These are phyloP conservation scores for Paragorgia papillata DNA, from an alignment of 92 coral and sea anemone species.

Conservation along the genomic window DNA sequence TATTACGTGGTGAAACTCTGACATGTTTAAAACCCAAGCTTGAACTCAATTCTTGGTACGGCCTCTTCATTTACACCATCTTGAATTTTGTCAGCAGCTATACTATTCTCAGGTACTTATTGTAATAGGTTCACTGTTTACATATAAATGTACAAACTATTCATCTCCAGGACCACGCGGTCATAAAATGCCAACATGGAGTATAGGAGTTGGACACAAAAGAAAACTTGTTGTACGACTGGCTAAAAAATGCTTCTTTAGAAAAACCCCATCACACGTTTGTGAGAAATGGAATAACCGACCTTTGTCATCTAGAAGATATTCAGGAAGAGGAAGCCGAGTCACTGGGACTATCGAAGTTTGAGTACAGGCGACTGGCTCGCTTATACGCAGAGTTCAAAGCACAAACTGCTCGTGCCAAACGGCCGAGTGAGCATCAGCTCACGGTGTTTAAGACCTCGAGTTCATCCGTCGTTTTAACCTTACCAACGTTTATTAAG, in stretches of 20 bases:
- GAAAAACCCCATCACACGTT: constrained; percentile 33
- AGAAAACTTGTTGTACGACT: not conserved
- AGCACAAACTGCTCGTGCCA: constrained; percentile 8
- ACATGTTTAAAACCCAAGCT: constrained; percentile 11
- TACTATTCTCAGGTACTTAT: too few species aligned
- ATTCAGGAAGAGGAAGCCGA: constrained; percentile 43
- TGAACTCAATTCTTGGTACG: not conserved
- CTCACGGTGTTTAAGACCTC: constrained; percentile 42
- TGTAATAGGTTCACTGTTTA: too few species aligned
- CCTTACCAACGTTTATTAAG: constrained; percentile 41
- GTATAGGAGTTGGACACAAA: not conserved
- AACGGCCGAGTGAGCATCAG: constrained; percentile 11
- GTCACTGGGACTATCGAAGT: constrained; percentile 42
- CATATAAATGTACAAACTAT: too few species aligned
- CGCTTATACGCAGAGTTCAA: constrained; percentile 30
- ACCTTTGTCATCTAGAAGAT: constrained; percentile 50
- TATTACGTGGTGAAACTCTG: constrained; percentile 12
- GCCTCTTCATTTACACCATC: constrained; percentile 2
- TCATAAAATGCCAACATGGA: not conserved
- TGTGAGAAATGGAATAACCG: constrained; percentile 36
- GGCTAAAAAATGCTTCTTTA: constrained; percentile 40
- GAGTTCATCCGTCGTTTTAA: constrained; percentile 42
- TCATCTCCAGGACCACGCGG: too few species aligned
- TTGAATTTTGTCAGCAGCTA: too few species aligned
- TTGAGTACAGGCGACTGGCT: constrained; percentile 41